A percentile compares a stretch with the other conserved stretches of the same genome.
phyloP scores from a whole-genome alignment of 1,140 invertebrate genomes.

The Amphibalanus amphitrite region DNA sequence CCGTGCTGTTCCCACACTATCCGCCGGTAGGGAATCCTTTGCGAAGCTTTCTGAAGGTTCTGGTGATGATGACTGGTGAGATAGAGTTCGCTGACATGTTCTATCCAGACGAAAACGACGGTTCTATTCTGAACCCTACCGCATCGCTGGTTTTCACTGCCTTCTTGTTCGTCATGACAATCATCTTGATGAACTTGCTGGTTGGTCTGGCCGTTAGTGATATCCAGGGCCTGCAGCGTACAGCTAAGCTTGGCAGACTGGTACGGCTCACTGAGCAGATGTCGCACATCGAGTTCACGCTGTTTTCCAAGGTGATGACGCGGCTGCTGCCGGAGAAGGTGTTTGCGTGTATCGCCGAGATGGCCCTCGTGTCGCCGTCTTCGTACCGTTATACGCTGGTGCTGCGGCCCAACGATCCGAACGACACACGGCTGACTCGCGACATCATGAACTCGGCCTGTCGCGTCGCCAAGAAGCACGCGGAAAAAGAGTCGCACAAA shows the following conservation, averaged over 20 bases:
- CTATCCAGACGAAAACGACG: conserved; percentile 37
- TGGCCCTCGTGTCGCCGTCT: background rate
- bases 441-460: background rate
- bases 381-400: background rate
- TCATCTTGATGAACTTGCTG: conserved; percentile 68
- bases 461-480: background rate
- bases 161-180: conserved; percentile 60
- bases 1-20: conserved; percentile 56
- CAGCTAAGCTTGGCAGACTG: conserved; percentile 54
- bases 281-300: conserved; percentile 55
- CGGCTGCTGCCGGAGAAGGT: background rate
- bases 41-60: conserved; percentile 60
- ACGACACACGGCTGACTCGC: background rate
- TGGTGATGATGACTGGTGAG: conserved; percentile 78
- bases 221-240: conserved; percentile 63
- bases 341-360: background rate
- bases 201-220: conserved; percentile 63
- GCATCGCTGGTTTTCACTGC: conserved; percentile 55
- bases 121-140: conserved; percentile 36
- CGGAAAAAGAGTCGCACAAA: background rate
- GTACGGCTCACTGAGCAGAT: conserved; percentile 65
- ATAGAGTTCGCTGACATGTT: conserved; percentile 70
- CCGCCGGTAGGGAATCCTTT: conserved; percentile 41
- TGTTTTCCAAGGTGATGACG: conserved; percentile 32
- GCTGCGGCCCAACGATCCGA: background rate